A percentile compares a stretch with the other conserved stretches of the same genome.
phyloP scores from a whole-genome alignment of 2,113 vertebrate genomes.

The Mellivora capensis region DNA sequence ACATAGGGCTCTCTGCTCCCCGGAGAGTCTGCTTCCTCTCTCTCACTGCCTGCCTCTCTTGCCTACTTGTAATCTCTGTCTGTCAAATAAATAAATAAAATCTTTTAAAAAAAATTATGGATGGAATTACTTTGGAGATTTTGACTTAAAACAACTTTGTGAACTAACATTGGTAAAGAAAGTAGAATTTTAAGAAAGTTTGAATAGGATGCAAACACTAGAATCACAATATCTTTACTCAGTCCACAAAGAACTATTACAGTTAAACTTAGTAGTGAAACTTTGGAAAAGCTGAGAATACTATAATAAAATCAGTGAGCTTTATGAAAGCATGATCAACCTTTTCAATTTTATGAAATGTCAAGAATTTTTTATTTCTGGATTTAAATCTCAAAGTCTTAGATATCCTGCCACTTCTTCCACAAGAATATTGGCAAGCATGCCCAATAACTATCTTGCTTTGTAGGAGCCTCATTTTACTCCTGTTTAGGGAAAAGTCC shows the following conservation, averaged over 20 bases:
- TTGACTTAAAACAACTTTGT: background rate
- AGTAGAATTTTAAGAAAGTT: background rate
- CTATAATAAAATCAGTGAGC: background rate
- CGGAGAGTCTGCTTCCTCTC: too few species aligned
- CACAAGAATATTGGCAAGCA: background rate
- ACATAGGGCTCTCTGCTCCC: too few species aligned
- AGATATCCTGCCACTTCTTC: background rate
- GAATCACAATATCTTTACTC: background rate
- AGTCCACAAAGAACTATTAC: background rate
- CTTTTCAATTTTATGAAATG: constrained; percentile 22
- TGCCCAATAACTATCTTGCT: background rate
- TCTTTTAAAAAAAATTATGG: background rate
- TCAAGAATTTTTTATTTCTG: constrained; percentile 35
- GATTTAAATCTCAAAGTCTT: constrained; percentile 16
- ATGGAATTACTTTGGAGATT: background rate
- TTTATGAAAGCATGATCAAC: background rate
- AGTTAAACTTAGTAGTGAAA: background rate
- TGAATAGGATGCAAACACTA: background rate
- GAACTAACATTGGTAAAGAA: background rate
- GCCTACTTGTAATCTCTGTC: too few species aligned
- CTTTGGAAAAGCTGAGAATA: background rate
- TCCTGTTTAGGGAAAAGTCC: background rate
- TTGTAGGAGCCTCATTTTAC: background rate
- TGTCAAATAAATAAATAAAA: too few species aligned
- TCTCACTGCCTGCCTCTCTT: too few species aligned